These are phyloP conservation scores for Diaphora mendica DNA, from an alignment of 2,888 invertebrate species.

Conservation along the genomic window DNA sequence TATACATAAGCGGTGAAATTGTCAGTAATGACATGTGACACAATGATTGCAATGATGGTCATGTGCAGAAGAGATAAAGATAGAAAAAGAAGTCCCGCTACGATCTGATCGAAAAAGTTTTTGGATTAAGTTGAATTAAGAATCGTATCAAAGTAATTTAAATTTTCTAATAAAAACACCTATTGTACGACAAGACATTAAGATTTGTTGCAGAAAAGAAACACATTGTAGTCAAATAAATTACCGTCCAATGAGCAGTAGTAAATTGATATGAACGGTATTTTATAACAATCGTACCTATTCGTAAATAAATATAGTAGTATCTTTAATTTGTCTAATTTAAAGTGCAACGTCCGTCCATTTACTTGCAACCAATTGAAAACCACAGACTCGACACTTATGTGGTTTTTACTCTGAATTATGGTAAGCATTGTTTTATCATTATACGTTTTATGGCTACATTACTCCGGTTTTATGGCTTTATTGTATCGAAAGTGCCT, in stretches of 20 bases:
- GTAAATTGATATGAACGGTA: slow-evolving; percentile 50
- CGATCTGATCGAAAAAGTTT: slow-evolving; percentile 22
- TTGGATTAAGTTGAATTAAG: slow-evolving; percentile 20
- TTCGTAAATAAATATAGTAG: slow-evolving; percentile 20
- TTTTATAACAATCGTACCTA: slow-evolving; percentile 47
- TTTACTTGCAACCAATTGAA: slow-evolving; percentile 44
- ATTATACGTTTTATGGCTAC: slow-evolving; percentile 47
- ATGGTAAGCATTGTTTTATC: slow-evolving; percentile 47
- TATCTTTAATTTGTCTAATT: slow-evolving; percentile 24
- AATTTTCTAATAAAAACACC: slow-evolving; percentile 36
- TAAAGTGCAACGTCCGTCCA: slow-evolving; percentile 38
- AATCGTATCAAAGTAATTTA: slow-evolving; percentile 29
- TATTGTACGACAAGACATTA: slow-evolving; percentile 25
- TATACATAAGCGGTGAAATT: not conserved
- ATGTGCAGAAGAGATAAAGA: slow-evolving; percentile 5
- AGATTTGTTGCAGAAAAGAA: slow-evolving; percentile 13
- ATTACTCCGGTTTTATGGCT: slow-evolving; percentile 46
- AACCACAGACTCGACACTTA: slow-evolving; percentile 42
- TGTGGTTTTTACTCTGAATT: slow-evolving; percentile 45
- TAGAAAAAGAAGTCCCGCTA: slow-evolving; percentile 11
- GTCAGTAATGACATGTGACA: too few relatives aligned
- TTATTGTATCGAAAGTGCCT: slow-evolving; percentile 43
- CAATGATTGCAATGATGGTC: not conserved
- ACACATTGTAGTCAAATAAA: slow-evolving; percentile 57
- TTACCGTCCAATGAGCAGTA: slow-evolving; percentile 58